Evolutionary conservation across 2,797 vertebrate genomes (phyloP).

Genomic region (Notoglanidium macrostoma): DNA sequence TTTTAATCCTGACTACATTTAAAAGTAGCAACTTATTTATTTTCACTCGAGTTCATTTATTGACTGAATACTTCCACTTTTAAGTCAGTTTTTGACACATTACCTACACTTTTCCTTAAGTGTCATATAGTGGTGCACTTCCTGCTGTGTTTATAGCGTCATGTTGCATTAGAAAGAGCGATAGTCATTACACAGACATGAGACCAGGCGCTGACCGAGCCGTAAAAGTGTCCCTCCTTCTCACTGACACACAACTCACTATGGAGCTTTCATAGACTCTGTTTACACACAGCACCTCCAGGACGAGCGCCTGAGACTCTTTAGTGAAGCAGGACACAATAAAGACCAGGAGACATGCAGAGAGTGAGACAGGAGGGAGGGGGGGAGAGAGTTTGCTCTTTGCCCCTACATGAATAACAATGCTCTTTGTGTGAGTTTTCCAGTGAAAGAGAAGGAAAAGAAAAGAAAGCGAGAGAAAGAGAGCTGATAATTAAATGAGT

Average conservation of each 20-base stretch:
- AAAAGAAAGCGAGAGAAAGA: conserved; percentile 5
- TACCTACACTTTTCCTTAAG: background rate
- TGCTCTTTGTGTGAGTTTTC: conserved; percentile 8
- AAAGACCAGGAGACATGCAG: background rate
- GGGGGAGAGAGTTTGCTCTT: conserved; percentile 1
- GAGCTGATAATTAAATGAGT: conserved; percentile 90
- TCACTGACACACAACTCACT: conserved; percentile 73
- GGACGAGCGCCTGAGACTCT: conserved; percentile 60
- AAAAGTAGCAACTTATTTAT: background rate
- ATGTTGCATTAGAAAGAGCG: background rate
- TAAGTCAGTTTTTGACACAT: too few species aligned
- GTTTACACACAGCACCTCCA: conserved; percentile 64
- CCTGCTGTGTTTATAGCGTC: conserved; percentile 7
- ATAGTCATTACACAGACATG: background rate
- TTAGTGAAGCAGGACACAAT: conserved; percentile 73
- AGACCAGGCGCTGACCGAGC: conserved; percentile 1
- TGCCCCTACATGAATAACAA: conserved; percentile 35
- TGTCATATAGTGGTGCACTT: background rate
- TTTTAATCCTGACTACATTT: too few species aligned
- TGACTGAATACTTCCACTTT: background rate
- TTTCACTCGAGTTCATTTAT: background rate
- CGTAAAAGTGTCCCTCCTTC: conserved; percentile 74
- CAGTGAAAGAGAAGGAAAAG: conserved; percentile 5
- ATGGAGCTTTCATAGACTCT: conserved; percentile 65
- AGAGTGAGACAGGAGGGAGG: conserved; percentile 26